These are phyloP conservation scores for Epinephelus moara DNA, from an alignment of 2,113 vertebrate genomes.

Conservation along the genomic window DNA sequence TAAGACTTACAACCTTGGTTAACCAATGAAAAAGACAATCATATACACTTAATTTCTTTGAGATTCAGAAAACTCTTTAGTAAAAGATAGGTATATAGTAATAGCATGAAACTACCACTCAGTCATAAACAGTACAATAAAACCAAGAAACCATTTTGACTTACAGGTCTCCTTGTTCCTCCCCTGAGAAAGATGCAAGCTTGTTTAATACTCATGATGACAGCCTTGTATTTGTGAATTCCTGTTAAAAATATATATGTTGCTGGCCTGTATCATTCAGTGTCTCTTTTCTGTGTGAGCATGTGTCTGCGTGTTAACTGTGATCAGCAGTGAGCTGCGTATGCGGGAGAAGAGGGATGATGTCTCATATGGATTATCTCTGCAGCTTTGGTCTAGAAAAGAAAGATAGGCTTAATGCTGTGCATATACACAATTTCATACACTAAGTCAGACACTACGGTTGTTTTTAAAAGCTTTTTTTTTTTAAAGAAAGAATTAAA, in stretches of 20 bases:
- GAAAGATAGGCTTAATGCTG: slow-evolving; percentile 69
- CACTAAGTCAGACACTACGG: background rate
- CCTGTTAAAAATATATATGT: background rate
- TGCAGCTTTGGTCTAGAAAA: slow-evolving; percentile 67
- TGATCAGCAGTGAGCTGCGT: slow-evolving; percentile 47
- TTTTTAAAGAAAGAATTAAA: background rate
- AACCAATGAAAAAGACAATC: background rate
- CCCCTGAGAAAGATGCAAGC: slow-evolving; percentile 91
- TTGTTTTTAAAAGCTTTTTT: background rate
- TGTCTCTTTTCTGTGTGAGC: slow-evolving; percentile 2
- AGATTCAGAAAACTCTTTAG: background rate
- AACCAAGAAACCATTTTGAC: slow-evolving; percentile 28
- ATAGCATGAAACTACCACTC: background rate
- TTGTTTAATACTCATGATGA: slow-evolving; percentile 85
- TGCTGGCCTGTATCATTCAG: background rate
- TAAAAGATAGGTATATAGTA: background rate
- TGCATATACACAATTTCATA: slow-evolving; percentile 39
- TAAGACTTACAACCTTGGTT: background rate
- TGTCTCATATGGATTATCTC: slow-evolving; percentile 74
- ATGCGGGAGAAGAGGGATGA: slow-evolving; percentile 52
- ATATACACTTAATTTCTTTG: background rate
- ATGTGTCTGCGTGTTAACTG: slow-evolving; percentile 37
- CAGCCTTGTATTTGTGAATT: slow-evolving; percentile 12
- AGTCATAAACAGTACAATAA: background rate
- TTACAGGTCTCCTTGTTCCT: slow-evolving; percentile 85